Conservation (phyloP, 2,888 invertebrate species). For the Calameuta pallipes region DNA sequence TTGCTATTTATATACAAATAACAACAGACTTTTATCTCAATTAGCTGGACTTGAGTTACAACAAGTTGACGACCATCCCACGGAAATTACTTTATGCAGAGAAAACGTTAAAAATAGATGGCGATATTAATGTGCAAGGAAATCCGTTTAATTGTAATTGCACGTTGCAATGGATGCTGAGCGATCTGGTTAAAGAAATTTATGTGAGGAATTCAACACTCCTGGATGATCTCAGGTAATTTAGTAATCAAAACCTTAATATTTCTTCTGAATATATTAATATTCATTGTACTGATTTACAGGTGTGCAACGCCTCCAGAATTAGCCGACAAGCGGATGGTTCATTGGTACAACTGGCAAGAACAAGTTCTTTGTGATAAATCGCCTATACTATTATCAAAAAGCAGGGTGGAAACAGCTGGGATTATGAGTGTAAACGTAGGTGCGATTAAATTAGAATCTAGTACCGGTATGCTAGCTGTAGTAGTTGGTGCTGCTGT, state of each 20-base stretch:
- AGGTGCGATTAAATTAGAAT: slow-evolving; percentile 38
- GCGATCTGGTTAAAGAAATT: slow-evolving; percentile 68
- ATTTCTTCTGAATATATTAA: background rate
- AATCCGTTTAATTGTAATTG: slow-evolving; percentile 76
- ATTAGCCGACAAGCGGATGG: slow-evolving; percentile 68
- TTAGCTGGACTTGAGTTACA: slow-evolving; percentile 72
- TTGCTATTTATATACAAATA: background rate
- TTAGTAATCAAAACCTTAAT: background rate
- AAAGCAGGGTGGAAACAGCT: slow-evolving; percentile 33
- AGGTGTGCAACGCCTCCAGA: slow-evolving; percentile 70
- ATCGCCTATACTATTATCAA: slow-evolving; percentile 28
- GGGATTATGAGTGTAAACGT: slow-evolving; percentile 21
- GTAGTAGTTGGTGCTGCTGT: slow-evolving; percentile 38
- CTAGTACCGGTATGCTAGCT: slow-evolving; percentile 45
- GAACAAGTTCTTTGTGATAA: slow-evolving; percentile 67
- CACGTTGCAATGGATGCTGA: slow-evolving; percentile 72
- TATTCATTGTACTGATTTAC: slow-evolving; percentile 14
- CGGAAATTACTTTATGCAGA: slow-evolving; percentile 55
- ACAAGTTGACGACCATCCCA: slow-evolving; percentile 67
- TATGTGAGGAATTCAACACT: slow-evolving; percentile 66
- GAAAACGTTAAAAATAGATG: slow-evolving; percentile 61
- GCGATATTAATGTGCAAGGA: slow-evolving; percentile 70
- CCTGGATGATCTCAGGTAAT: slow-evolving; percentile 69
- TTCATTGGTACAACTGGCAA: slow-evolving; percentile 73
- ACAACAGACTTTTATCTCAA: slow-evolving; percentile 1